Evolutionary conservation across 1,140 invertebrate genomes (phyloP).

Genomic region (Leptopilina clavipes): DNA sequence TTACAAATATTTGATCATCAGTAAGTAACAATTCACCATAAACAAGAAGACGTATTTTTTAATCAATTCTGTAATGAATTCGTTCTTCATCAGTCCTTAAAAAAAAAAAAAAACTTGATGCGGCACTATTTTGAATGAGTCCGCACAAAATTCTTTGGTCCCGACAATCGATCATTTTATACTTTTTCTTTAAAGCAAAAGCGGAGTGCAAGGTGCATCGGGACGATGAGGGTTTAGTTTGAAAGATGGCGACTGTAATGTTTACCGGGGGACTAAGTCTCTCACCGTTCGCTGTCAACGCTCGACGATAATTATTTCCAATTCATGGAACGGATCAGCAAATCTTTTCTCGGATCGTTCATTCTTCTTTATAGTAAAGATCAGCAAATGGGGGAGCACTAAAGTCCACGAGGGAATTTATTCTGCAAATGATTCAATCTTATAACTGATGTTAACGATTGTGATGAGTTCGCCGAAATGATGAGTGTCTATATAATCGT

Average conservation of each 20-base stretch:
- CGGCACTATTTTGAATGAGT: too few relatives aligned
- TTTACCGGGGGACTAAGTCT: constrained; percentile 59
- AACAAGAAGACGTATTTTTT: too few relatives aligned
- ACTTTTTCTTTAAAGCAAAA: too few relatives aligned
- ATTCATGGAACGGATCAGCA: constrained; percentile 33
- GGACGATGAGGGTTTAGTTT: constrained; percentile 56
- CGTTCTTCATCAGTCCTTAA: too few relatives aligned
- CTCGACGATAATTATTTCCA: constrained; percentile 62
- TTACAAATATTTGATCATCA: too few relatives aligned
- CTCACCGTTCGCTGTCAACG: constrained; percentile 62
- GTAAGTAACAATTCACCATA: too few relatives aligned
- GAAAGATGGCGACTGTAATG: constrained; percentile 66
- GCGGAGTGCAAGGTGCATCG: constrained; percentile 40
- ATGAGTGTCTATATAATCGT: not conserved
- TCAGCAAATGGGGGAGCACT: not conserved
- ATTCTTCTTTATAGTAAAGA: not conserved
- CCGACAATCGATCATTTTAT: constrained; percentile 13
- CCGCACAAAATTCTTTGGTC: constrained; percentile 12
- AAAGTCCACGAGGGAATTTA: not conserved
- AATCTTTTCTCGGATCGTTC: constrained; percentile 4
- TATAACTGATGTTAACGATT: constrained; percentile 11
- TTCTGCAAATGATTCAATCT: not conserved
- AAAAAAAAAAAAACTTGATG: too few relatives aligned
- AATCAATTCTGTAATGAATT: too few relatives aligned
- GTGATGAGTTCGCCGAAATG: constrained; percentile 19